Evolutionary conservation across 2,113 vertebrate species (phyloP).

Genomic region (Engraulis encrasicolus): DNA sequence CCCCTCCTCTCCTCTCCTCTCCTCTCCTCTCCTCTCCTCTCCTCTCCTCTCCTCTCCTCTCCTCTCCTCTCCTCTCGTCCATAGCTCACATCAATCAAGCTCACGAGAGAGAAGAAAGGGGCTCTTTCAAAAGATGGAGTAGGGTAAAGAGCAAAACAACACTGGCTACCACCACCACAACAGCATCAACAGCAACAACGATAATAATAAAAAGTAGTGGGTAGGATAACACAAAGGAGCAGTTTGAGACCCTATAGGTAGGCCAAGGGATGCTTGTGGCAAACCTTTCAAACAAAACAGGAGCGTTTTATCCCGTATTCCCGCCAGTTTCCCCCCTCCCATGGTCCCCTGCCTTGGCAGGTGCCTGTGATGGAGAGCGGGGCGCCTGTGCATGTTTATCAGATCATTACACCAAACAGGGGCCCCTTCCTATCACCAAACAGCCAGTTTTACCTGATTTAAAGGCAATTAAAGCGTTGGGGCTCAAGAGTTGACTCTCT

Average conservation of each 20-base stretch:
- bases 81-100: slow-evolving; percentile 62
- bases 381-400: slow-evolving; percentile 37
- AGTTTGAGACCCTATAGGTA: slow-evolving; percentile 30
- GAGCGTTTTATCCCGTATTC: slow-evolving; percentile 43
- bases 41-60: slow-evolving; percentile 48
- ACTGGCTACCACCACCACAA: slow-evolving; percentile 27
- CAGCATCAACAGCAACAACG: slow-evolving; percentile 25
- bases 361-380: slow-evolving; percentile 29
- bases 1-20: slow-evolving; percentile 42
- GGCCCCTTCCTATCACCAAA: slow-evolving; percentile 28
- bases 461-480: slow-evolving; percentile 38
- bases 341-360: slow-evolving; percentile 26
- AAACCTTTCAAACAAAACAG: slow-evolving; percentile 16
- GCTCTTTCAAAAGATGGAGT: too few species aligned
- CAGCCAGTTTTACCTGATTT: slow-evolving; percentile 47
- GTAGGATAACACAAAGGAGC: neutral
- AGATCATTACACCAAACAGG: slow-evolving; percentile 29
- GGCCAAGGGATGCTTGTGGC: slow-evolving; percentile 35
- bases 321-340: slow-evolving; percentile 28
- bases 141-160: slow-evolving; percentile 27
- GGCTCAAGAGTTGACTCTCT: slow-evolving; percentile 49
- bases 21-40: slow-evolving; percentile 22
- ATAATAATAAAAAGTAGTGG: neutral
- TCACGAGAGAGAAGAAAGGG: slow-evolving; percentile 34
- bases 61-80: too few species aligned